These are phyloP conservation scores for Synanthedon andrenaeformis DNA, from an alignment of 2,888 invertebrate genomes.

Conservation along the genomic window DNA sequence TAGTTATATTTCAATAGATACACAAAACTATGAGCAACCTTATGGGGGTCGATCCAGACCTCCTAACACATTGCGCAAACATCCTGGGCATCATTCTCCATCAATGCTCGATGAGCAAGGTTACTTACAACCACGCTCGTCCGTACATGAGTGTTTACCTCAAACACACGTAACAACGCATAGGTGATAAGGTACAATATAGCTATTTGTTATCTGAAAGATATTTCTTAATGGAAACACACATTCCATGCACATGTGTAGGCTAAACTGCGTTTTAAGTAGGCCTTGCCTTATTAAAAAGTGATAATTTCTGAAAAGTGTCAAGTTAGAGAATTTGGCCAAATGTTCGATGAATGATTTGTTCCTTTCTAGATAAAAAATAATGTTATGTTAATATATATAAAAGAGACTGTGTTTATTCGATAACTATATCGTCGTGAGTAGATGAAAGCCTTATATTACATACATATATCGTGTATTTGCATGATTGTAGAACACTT, in stretches of 20 bases:
- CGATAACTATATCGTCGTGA: slow-evolving; percentile 33
- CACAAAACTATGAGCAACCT: slow-evolving; percentile 65
- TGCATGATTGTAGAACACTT: slow-evolving; percentile 11
- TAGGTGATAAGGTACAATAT: slow-evolving; percentile 54
- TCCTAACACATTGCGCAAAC: slow-evolving; percentile 57
- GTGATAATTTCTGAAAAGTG: slow-evolving; percentile 40
- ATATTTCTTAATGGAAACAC: slow-evolving; percentile 59
- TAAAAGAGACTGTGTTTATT: slow-evolving; percentile 42
- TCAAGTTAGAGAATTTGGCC: slow-evolving; percentile 36
- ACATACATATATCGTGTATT: background rate
- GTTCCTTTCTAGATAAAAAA: slow-evolving; percentile 40
- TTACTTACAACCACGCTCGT: slow-evolving; percentile 65
- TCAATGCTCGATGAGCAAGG: slow-evolving; percentile 65
- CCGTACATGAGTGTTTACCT: slow-evolving; percentile 62
- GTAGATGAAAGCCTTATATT: slow-evolving; percentile 33
- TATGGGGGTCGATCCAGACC: slow-evolving; percentile 59
- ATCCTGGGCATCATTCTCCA: slow-evolving; percentile 51
- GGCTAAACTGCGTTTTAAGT: slow-evolving; percentile 45
- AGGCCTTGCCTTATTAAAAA: slow-evolving; percentile 51
- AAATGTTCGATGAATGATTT: slow-evolving; percentile 30
- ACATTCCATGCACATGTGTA: slow-evolving; percentile 66
- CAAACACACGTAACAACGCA: slow-evolving; percentile 61
- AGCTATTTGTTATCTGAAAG: slow-evolving; percentile 36
- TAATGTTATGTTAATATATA: slow-evolving; percentile 19
- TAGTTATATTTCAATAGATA: slow-evolving; percentile 77